Evolutionary conservation across 2,888 invertebrate species (phyloP).

Genomic region (Prosapia bicincta): DNA sequence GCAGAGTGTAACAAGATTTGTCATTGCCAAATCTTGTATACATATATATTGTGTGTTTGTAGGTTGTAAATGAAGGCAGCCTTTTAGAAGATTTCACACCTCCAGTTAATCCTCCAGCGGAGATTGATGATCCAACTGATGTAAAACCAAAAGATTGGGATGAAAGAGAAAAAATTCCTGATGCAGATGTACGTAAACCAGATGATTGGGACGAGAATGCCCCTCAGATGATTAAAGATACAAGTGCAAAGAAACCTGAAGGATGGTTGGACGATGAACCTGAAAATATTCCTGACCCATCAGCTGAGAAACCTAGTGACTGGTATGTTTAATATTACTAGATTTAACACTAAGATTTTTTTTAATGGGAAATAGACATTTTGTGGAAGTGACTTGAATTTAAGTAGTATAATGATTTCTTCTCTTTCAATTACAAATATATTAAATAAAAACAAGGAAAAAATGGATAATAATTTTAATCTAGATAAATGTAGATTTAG

Average conservation of each 20-base stretch:
- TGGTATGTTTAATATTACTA: slow-evolving; percentile 57
- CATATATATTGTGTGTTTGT: too few species aligned
- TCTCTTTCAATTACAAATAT: too few species aligned
- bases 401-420: too few species aligned
- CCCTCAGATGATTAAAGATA: slow-evolving; percentile 85
- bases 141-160: slow-evolving; percentile 91
- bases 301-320: slow-evolving; percentile 83
- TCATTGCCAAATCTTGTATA: too few species aligned
- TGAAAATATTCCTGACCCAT: slow-evolving; percentile 80
- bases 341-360: too few species aligned
- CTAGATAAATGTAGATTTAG: too few species aligned
- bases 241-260: slow-evolving; percentile 76
- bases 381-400: too few species aligned
- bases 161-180: slow-evolving; percentile 88
- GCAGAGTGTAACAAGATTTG: too few species aligned
- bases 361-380: too few species aligned
- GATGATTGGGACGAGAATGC: slow-evolving; percentile 97
- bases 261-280: slow-evolving; percentile 94
- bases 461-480: too few species aligned
- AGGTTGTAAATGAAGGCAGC: slow-evolving; percentile 82
- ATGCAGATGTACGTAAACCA: slow-evolving; percentile 85
- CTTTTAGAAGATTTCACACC: slow-evolving; percentile 88
- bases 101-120: slow-evolving; percentile 89
- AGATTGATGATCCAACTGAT: slow-evolving; percentile 61
- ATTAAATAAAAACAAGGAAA: too few species aligned